Conservation (phyloP, 2,113 vertebrate species). For the Vanacampus margaritifer region DNA sequence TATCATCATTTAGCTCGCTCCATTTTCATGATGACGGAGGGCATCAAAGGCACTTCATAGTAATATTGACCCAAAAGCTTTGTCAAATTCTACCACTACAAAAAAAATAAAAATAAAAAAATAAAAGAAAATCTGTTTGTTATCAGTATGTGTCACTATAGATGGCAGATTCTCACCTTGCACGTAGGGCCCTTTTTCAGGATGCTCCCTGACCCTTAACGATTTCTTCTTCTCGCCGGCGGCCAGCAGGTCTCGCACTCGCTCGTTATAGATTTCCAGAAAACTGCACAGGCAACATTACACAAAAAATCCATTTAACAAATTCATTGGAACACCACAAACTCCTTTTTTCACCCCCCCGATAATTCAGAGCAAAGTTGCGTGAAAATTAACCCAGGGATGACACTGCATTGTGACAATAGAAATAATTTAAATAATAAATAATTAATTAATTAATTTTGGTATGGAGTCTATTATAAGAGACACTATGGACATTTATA, state of each 20-base stretch:
- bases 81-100: not conserved
- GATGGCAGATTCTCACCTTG: slow-evolving; percentile 77
- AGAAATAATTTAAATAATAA: too few relatives aligned
- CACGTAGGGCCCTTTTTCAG: slow-evolving; percentile 93
- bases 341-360: not conserved
- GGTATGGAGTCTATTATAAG: too few relatives aligned
- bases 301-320: not conserved
- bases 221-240: slow-evolving; percentile 79
- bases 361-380: not conserved
- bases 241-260: slow-evolving; percentile 86
- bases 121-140: too few relatives aligned
- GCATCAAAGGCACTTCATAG: too few relatives aligned
- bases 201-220: slow-evolving; percentile 76
- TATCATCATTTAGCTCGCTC: too few relatives aligned
- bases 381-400: too few relatives aligned
- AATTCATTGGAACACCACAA: not conserved
- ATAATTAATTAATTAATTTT: too few relatives aligned
- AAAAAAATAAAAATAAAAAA: too few relatives aligned
- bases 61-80: not conserved
- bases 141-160: not conserved
- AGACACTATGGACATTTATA: too few relatives aligned
- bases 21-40: too few relatives aligned
- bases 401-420: too few relatives aligned
- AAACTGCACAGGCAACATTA: slow-evolving; percentile 73
- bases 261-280: slow-evolving; percentile 97